Percentiles rank a stretch among this genome's conserved stretches.
Evolutionary conservation across 2,797 vertebrate genomes (phyloP).

Genomic region (Chelon labrosus): DNA sequence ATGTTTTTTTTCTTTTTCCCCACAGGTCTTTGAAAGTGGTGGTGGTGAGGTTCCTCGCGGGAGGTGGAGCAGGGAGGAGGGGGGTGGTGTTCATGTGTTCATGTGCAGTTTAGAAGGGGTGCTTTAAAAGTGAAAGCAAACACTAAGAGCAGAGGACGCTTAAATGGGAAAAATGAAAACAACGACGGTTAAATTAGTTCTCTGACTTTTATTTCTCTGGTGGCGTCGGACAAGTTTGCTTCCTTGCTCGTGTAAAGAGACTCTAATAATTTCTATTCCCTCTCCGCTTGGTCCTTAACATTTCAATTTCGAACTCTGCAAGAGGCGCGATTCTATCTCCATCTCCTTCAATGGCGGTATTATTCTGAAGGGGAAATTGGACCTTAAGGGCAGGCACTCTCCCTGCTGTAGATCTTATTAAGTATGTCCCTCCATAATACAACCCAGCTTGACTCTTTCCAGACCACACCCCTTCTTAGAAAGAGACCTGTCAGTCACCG

Average conservation of each 20-base stretch:
- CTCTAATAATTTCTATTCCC: constrained; percentile 48
- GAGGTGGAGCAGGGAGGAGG: too few relatives aligned
- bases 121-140: constrained; percentile 38
- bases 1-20: constrained; percentile 74
- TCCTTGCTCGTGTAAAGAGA: constrained; percentile 13
- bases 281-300: constrained; percentile 64
- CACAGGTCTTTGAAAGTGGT: constrained; percentile 54
- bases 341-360: constrained; percentile 60
- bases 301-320: constrained; percentile 70
- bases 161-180: constrained; percentile 17
- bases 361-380: constrained; percentile 73
- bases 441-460: constrained; percentile 67
- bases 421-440: constrained; percentile 64
- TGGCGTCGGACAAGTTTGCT: constrained; percentile 5
- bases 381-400: constrained; percentile 69
- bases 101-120: constrained; percentile 45
- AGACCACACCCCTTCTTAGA: constrained; percentile 63
- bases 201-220: not conserved
- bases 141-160: constrained; percentile 9
- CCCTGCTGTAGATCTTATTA: constrained; percentile 77
- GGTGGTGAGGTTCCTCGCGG: not conserved
- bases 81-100: too few relatives aligned
- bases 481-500: constrained; percentile 70
- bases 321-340: constrained; percentile 67
- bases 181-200: not conserved